Conservation (phyloP, 2,888 invertebrate genomes). For the Nemoura dubitans region DNA sequence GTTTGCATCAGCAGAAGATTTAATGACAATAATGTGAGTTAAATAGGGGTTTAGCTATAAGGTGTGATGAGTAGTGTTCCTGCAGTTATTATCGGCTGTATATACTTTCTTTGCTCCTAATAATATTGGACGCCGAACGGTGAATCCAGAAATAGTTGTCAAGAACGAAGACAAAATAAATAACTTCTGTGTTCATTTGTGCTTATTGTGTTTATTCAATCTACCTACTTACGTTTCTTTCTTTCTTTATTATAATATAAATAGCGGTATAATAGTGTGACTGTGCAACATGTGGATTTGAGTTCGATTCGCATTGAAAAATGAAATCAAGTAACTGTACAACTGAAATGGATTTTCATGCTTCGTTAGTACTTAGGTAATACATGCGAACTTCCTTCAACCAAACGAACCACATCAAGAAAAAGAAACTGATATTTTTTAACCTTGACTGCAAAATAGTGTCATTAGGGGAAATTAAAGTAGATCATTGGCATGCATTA, state of each 20-base stretch:
- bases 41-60: too few relatives aligned
- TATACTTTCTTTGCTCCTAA: conserved; percentile 16
- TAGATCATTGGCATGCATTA: background rate
- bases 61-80: background rate
- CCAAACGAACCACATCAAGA: background rate
- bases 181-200: too few relatives aligned
- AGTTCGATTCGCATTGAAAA: background rate
- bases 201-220: background rate
- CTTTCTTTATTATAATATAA: background rate
- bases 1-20: too few relatives aligned
- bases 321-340: background rate
- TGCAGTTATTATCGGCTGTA: background rate
- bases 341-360: background rate
- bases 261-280: background rate
- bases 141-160: conserved; percentile 13
- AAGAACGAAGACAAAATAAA: conserved; percentile 29
- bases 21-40: background rate
- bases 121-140: conserved; percentile 36
- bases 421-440: background rate
- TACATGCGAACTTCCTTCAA: background rate
- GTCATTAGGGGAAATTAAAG: background rate
- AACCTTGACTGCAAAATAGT: background rate
- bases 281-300: background rate
- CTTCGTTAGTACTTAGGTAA: background rate
- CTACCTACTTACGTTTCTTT: background rate